Evolutionary conservation across 2,113 vertebrate genomes (phyloP).

Genomic region (Cynocephalus volans): DNA sequence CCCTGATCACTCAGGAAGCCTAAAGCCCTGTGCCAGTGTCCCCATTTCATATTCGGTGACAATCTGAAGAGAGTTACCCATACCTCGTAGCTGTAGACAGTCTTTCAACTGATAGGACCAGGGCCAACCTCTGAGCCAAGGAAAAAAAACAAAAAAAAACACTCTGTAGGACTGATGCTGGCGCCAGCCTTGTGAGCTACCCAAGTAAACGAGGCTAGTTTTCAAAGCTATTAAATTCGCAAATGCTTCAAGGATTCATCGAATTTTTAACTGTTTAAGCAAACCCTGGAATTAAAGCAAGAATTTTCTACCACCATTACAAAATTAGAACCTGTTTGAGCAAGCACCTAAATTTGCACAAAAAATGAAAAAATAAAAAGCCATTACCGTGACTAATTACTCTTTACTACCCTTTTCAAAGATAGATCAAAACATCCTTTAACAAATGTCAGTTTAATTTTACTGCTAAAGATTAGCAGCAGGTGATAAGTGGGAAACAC

Average conservation of each 20-base stretch:
- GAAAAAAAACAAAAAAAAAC: not conserved
- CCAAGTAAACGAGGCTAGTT: not conserved
- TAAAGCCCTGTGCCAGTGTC: not conserved
- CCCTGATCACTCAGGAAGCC: not conserved
- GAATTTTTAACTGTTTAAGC: conserved; percentile 55
- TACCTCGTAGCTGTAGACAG: not conserved
- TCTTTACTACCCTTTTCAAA: conserved; percentile 82
- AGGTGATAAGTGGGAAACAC: conserved; percentile 77
- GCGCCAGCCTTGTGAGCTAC: not conserved
- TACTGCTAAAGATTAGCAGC: conserved; percentile 77
- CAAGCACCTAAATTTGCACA: conserved; percentile 75
- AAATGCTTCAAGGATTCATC: not conserved
- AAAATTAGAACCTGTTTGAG: conserved; percentile 74
- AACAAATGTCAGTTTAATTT: conserved; percentile 83
- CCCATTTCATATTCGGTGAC: not conserved
- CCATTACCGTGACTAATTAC: conserved; percentile 75
- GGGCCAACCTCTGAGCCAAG: not conserved
- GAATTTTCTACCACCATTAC: conserved; percentile 48
- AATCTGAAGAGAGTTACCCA: not conserved
- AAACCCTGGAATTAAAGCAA: conserved; percentile 52
- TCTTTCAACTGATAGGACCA: not conserved
- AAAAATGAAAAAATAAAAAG: conserved; percentile 47
- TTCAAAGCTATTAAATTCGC: not conserved
- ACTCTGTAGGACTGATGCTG: not conserved
- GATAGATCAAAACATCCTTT: conserved; percentile 79